These are phyloP conservation scores for Climacteris rufus DNA, from an alignment of 2,113 vertebrate species.

Conservation along the genomic window DNA sequence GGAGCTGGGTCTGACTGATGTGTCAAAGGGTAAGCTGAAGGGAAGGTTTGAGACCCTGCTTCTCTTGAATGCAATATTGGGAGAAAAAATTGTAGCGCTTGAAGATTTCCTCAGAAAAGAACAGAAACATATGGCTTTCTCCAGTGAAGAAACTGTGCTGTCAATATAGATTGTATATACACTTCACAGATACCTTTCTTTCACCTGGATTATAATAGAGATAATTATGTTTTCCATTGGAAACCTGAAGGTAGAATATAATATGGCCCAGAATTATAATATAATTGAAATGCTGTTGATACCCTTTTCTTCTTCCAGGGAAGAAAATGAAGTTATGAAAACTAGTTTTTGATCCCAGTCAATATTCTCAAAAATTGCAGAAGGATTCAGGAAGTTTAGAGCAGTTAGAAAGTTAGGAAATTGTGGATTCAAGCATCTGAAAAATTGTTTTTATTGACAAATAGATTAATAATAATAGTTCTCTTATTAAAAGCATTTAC, in stretches of 20 bases:
- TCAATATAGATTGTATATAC: background rate
- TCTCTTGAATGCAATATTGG: background rate
- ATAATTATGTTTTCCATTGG: background rate
- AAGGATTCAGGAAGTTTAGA: background rate
- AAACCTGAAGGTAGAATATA: background rate
- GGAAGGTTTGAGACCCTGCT: background rate
- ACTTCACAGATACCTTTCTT: background rate
- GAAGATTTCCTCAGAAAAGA: background rate
- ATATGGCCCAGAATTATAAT: background rate
- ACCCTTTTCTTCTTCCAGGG: background rate
- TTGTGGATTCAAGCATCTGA: conserved; percentile 8
- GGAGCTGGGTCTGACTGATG: background rate
- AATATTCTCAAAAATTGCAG: background rate
- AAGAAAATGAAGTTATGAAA: background rate
- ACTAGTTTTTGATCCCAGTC: background rate
- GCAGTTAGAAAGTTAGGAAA: conserved; percentile 24
- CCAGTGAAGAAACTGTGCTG: background rate
- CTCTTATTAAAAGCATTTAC: background rate
- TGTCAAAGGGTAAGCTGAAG: background rate
- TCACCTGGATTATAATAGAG: background rate
- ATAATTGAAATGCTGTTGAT: background rate
- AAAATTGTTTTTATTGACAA: conserved; percentile 30
- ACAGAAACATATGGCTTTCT: background rate
- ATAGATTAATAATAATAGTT: background rate
- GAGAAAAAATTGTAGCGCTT: background rate